Percentiles rank a stretch among this genome's conserved stretches.
phyloP scores from a whole-genome alignment of 1,140 invertebrate genomes.

The Archegozetes longisetosus region DNA sequence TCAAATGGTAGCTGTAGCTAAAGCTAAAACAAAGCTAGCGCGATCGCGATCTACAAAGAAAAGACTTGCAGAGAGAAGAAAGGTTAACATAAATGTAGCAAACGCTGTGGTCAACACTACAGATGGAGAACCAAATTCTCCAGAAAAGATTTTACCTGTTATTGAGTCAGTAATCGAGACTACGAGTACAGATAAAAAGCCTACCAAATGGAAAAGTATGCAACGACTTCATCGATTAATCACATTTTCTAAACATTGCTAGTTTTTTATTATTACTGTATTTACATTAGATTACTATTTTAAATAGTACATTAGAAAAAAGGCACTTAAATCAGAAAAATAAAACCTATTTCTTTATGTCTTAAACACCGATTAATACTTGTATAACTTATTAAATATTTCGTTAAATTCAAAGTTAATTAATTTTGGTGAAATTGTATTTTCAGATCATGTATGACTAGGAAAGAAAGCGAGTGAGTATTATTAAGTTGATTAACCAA shows the following conservation, averaged over 20 bases:
- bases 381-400: too few species aligned
- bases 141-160: constrained; percentile 8
- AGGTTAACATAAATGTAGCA: constrained; percentile 1
- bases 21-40: background rate
- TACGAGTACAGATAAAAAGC: background rate
- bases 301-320: too few species aligned
- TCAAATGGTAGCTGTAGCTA: background rate
- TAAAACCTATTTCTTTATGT: too few species aligned
- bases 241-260: background rate
- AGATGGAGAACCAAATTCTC: background rate
- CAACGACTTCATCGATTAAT: background rate
- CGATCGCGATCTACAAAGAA: background rate
- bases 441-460: too few species aligned
- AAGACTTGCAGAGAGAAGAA: background rate
- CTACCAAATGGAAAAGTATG: background rate
- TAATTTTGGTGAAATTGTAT: too few species aligned
- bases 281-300: too few species aligned
- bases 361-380: too few species aligned
- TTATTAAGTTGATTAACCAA: too few species aligned
- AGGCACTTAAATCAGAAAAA: too few species aligned
- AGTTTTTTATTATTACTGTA: too few species aligned
- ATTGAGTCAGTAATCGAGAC: background rate
- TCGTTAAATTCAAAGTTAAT: too few species aligned
- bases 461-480: too few species aligned
- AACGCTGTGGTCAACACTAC: background rate